Percentiles rank a stretch among this genome's conserved stretches.
These are phyloP conservation scores for Brachypteracias leptosomus DNA, from an alignment of 2,113 vertebrate genomes.

Conservation along the genomic window DNA sequence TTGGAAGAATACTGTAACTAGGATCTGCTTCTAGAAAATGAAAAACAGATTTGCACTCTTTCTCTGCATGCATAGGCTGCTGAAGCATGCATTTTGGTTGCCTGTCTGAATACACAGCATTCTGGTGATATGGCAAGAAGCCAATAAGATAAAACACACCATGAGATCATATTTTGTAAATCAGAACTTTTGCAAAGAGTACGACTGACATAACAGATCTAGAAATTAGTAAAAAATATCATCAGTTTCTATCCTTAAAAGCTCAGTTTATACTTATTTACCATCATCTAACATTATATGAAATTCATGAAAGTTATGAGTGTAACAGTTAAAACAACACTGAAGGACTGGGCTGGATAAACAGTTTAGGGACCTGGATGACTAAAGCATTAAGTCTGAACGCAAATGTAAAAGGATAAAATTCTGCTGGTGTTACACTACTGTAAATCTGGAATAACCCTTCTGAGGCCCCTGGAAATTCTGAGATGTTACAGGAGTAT, in stretches of 20 bases:
- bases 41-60: constrained; percentile 24
- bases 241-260: neutral
- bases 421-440: neutral
- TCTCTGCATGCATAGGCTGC: neutral
- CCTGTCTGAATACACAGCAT: neutral
- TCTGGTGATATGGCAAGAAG: constrained; percentile 10
- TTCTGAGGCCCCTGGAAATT: neutral
- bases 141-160: constrained; percentile 31
- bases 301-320: neutral
- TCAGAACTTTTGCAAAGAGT: constrained; percentile 8
- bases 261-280: neutral
- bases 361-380: neutral
- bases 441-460: neutral
- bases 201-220: neutral
- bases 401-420: neutral
- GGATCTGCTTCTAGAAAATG: constrained; percentile 15
- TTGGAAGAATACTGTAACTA: neutral
- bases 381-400: neutral
- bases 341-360: neutral
- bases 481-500: neutral
- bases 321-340: neutral
- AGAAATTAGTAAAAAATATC: constrained; percentile 19
- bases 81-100: neutral
- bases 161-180: constrained; percentile 9
- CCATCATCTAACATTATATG: neutral